Conservation (phyloP, 2,888 invertebrate species). For the Hololepta plana region DNA sequence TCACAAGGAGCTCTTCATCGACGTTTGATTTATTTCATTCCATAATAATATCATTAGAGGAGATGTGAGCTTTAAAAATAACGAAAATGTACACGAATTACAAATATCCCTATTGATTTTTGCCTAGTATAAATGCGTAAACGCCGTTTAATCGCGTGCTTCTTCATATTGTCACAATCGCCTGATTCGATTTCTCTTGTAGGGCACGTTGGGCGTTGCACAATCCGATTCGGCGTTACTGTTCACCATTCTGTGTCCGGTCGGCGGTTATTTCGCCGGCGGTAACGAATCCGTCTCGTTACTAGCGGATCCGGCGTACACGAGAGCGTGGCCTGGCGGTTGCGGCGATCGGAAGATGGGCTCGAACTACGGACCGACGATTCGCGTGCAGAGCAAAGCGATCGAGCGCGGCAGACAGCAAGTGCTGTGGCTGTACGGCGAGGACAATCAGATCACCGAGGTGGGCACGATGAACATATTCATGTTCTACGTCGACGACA, state of each 20-base stretch:
- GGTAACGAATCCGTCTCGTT: slow-evolving; percentile 49
- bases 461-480: slow-evolving; percentile 99
- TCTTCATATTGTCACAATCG: too few relatives aligned
- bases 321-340: slow-evolving; percentile 83
- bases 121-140: too few relatives aligned
- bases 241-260: slow-evolving; percentile 83
- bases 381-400: slow-evolving; percentile 66
- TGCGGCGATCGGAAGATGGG: slow-evolving; percentile 92
- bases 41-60: too few relatives aligned
- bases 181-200: too few relatives aligned
- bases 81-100: too few relatives aligned
- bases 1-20: too few relatives aligned
- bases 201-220: slow-evolving; percentile 87
- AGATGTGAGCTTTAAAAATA: too few relatives aligned
- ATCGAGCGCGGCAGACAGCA: slow-evolving; percentile 68
- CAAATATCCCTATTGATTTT: too few relatives aligned
- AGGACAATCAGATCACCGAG: slow-evolving; percentile 86
- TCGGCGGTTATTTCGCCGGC: slow-evolving; percentile 78
- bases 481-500: slow-evolving; percentile 66
- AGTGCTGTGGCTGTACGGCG: slow-evolving; percentile 91
- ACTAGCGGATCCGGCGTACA: slow-evolving; percentile 79
- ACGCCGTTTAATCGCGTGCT: too few relatives aligned
- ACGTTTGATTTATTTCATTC: too few relatives aligned
- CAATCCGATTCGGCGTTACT: slow-evolving; percentile 75
- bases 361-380: slow-evolving; percentile 79